A percentile compares a stretch with the other conserved stretches of the same genome.
Conservation (phyloP, 2,113 vertebrate species). For the Trichomycterus rosablanca region DNA sequence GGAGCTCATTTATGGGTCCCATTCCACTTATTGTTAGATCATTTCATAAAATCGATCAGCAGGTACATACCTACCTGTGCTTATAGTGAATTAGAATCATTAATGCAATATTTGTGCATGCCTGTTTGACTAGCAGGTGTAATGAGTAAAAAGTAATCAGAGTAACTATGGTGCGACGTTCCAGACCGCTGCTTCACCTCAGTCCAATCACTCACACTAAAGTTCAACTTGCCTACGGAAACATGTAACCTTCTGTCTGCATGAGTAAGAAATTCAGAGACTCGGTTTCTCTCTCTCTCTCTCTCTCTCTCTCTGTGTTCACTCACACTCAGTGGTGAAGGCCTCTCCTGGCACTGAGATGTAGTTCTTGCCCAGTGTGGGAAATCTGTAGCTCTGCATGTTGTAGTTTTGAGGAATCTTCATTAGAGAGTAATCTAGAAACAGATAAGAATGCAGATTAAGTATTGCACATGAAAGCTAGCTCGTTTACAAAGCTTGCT, state of each 20-base stretch:
- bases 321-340: slow-evolving; percentile 77
- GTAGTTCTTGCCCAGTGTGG: slow-evolving; percentile 78
- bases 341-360: slow-evolving; percentile 86
- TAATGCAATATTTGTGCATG: no score
- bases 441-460: not conserved
- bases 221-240: not conserved
- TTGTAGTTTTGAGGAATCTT: slow-evolving; percentile 71
- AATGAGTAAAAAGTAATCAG: not conserved
- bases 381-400: slow-evolving; percentile 81
- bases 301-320: slow-evolving; percentile 12
- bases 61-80: no score
- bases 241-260: not conserved
- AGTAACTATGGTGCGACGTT: not conserved
- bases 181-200: not conserved
- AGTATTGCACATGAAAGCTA: not conserved
- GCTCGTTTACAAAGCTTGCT: no score
- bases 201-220: not conserved
- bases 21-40: no score
- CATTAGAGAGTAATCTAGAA: slow-evolving; percentile 80
- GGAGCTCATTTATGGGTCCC: no score
- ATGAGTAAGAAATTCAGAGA: not conserved
- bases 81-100: no score
- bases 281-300: not conserved
- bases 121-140: no score
- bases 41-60: no score